A percentile compares a stretch with the other conserved stretches of the same genome.
Evolutionary conservation across 2,113 vertebrate genomes (phyloP).

Genomic region (Puffinus mauretanicus): DNA sequence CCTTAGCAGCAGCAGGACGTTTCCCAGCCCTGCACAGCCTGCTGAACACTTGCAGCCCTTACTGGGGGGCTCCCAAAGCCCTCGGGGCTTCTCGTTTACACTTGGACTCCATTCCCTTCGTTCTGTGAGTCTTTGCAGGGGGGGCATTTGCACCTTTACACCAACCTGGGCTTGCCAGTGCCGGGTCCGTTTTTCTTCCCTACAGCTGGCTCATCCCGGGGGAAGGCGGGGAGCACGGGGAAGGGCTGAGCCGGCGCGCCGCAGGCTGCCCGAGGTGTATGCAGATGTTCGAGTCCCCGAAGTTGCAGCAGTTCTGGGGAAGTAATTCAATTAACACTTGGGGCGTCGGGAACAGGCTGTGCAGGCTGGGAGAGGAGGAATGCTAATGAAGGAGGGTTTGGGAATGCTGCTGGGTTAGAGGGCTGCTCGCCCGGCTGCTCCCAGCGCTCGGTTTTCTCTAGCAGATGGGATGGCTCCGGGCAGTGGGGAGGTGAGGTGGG

Average conservation of each 20-base stretch:
- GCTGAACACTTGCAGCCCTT: neutral
- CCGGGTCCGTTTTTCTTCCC: neutral
- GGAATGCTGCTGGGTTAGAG: neutral
- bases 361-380: conserved; percentile 24
- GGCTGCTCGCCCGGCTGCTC: neutral
- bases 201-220: neutral
- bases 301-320: neutral
- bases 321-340: neutral
- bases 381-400: neutral
- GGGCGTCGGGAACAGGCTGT: conserved; percentile 12
- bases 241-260: neutral
- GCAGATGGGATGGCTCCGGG: neutral
- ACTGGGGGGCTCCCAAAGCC: neutral
- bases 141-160: neutral
- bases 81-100: neutral
- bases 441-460: neutral
- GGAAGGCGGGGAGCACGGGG: neutral
- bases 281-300: conserved; percentile 26
- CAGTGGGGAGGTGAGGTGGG: neutral
- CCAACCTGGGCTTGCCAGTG: neutral
- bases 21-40: neutral
- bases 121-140: neutral
- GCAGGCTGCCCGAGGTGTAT: neutral
- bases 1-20: neutral
- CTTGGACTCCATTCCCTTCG: neutral